A percentile compares a stretch with the other conserved stretches of the same genome.
Evolutionary conservation across 1,140 invertebrate species (phyloP).

Genomic region (Sycophila sp.): DNA sequence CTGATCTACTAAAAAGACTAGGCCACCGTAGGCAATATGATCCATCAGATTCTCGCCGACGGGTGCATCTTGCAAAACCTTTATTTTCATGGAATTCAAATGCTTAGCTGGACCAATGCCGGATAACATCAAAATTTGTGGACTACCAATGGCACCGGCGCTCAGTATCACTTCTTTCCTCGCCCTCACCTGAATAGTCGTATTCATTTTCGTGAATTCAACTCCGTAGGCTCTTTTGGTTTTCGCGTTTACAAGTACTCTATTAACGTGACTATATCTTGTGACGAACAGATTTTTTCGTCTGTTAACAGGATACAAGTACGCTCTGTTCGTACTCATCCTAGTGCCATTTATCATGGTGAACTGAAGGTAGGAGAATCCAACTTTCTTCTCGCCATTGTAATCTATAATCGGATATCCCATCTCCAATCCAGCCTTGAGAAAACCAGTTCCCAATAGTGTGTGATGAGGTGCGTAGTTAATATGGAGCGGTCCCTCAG

Average conservation of each 20-base stretch:
- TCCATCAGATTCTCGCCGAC: constrained; percentile 72
- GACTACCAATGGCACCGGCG: constrained; percentile 77
- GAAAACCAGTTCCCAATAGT: constrained; percentile 72
- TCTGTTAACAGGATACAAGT: constrained; percentile 75
- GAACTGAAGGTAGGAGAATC: constrained; percentile 67
- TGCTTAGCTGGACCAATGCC: constrained; percentile 71
- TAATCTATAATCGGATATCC: constrained; percentile 2
- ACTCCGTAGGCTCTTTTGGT: constrained; percentile 32
- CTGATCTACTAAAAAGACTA: constrained; percentile 74
- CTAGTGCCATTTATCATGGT: constrained; percentile 71
- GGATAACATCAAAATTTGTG: constrained; percentile 78
- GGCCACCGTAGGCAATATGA: constrained; percentile 74
- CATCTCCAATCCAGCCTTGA: constrained; percentile 58
- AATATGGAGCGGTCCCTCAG: constrained; percentile 48
- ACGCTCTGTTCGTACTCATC: constrained; percentile 75
- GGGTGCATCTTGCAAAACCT: constrained; percentile 62
- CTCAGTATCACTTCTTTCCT: constrained; percentile 74
- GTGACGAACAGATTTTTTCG: constrained; percentile 76
- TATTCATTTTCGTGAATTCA: constrained; percentile 48
- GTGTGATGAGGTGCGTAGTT: constrained; percentile 69
- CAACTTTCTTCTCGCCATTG: constrained; percentile 55
- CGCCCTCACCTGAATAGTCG: constrained; percentile 16
- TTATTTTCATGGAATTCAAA: constrained; percentile 60
- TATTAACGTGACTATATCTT: constrained; percentile 72
- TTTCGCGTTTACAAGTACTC: constrained; percentile 65